Base-by-base conservation (phyloP, 2,888 invertebrate genomes). In the Mythimna impura region DNA sequence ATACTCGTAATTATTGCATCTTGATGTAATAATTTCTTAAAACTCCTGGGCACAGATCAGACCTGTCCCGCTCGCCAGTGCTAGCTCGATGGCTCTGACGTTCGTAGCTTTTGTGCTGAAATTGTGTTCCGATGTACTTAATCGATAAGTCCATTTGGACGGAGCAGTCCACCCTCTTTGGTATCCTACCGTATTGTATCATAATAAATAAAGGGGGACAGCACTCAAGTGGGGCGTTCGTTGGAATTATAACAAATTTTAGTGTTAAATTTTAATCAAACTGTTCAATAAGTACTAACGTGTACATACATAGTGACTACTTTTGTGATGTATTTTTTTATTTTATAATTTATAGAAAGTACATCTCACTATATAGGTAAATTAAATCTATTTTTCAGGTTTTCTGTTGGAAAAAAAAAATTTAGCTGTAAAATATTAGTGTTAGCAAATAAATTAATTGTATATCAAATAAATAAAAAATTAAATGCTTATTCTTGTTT, bases 381-480 rank as follows among this genome's bases (percentile, higher is more conserved):
- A 62, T 62, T 54, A 58, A 43, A 55, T 17, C 47, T 61, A 52
- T 12, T 52, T 78, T 43, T 20, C 43, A 67, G 12, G 36, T 58
- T 57, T 25, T 36, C 65, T 69, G 61, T 71, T 65, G 43, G 22
- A 61, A 47, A 55, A 69, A 36, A 65, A 68, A 47, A 30, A 47
- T 50, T 73, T 68, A 60, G 52, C 10, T 80, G 62, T 74, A 64
- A 65, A 73, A 61, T 60, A 77, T 79, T 67, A 71, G 58, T 57
- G 43, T 71, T 78, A 74, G 71, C 1, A 17, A 57, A 58, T 80
- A 84, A 84, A 78, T 82, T 84, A 40, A 71, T 73, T 70, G 68
- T 79, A 34, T 64, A 70, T 67, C 25, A 76, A 82, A 76, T 78
- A 82, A 75, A 83, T 78, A 82, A 75, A 83, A 71, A 68, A 66